These are phyloP conservation scores for Fratercula arctica DNA, from an alignment of 2,797 vertebrate genomes.

Conservation along the genomic window DNA sequence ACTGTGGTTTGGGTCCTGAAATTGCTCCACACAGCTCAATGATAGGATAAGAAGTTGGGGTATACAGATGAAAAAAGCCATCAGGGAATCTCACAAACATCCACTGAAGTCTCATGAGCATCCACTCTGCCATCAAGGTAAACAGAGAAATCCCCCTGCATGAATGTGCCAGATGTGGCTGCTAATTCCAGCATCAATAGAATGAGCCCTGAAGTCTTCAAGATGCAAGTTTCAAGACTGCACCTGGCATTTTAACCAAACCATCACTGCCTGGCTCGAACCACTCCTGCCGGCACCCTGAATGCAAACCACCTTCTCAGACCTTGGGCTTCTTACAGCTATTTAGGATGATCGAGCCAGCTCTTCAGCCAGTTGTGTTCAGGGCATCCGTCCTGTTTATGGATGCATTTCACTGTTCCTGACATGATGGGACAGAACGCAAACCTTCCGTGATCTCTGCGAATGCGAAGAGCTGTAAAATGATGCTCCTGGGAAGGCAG, in stretches of 20 bases:
- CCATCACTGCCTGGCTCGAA: neutral
- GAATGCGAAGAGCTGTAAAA: neutral
- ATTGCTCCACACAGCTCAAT: neutral
- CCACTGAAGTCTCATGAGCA: neutral
- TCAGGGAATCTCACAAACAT: neutral
- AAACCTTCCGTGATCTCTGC: neutral
- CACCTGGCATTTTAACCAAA: neutral
- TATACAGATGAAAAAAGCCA: neutral
- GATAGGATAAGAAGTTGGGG: neutral
- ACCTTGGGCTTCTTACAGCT: neutral
- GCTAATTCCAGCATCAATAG: neutral
- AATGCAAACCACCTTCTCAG: neutral
- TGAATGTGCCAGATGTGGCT: fast-evolving
- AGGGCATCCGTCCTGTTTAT: too few species aligned
- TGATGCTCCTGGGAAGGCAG: neutral
- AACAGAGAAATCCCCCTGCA: neutral
- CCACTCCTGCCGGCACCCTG: neutral
- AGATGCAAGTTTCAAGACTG: neutral
- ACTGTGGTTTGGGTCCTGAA: neutral
- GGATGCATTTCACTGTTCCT: neutral
- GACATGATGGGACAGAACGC: neutral
- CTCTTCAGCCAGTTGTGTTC: neutral
- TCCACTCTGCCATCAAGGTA: neutral
- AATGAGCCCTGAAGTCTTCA: neutral
- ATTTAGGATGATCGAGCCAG: neutral